These are phyloP conservation scores for Drosophila merina DNA, from an alignment of 2,888 invertebrate species.

Conservation along the genomic window DNA sequence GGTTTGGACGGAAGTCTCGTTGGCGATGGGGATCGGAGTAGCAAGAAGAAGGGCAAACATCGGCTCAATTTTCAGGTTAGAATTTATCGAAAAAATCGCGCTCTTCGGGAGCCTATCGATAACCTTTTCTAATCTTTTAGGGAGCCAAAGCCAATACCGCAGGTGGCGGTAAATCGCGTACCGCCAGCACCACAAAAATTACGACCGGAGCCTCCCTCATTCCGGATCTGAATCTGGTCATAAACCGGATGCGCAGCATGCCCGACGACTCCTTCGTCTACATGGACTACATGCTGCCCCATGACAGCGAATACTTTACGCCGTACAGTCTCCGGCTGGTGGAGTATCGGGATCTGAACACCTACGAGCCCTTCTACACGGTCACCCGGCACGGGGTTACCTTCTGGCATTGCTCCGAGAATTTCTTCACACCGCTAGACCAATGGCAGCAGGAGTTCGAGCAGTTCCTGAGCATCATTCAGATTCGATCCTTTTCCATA, in stretches of 20 bases:
- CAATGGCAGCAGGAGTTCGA: constrained; percentile 93
- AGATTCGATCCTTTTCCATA: constrained; percentile 88
- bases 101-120: background rate
- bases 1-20: background rate
- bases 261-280: constrained; percentile 89
- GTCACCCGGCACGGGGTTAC: constrained; percentile 93
- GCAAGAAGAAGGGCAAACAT: background rate
- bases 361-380: constrained; percentile 90
- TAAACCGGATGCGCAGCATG: constrained; percentile 85
- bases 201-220: constrained; percentile 80
- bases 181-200: constrained; percentile 27
- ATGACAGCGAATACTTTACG: constrained; percentile 89
- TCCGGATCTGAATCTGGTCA: constrained; percentile 78
- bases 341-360: constrained; percentile 87
- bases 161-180: constrained; percentile 4
- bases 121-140: background rate
- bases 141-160: background rate
- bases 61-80: constrained; percentile 6
- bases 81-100: background rate
- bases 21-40: background rate
- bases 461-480: constrained; percentile 90
- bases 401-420: constrained; percentile 89
- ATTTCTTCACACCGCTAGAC: constrained; percentile 90
- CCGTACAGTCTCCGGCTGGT: constrained; percentile 92
- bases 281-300: constrained; percentile 90